Percentiles rank a stretch among this genome's conserved stretches.
Conservation (phyloP, 2,113 vertebrate genomes). For the Thalassarche chlororhynchos region DNA sequence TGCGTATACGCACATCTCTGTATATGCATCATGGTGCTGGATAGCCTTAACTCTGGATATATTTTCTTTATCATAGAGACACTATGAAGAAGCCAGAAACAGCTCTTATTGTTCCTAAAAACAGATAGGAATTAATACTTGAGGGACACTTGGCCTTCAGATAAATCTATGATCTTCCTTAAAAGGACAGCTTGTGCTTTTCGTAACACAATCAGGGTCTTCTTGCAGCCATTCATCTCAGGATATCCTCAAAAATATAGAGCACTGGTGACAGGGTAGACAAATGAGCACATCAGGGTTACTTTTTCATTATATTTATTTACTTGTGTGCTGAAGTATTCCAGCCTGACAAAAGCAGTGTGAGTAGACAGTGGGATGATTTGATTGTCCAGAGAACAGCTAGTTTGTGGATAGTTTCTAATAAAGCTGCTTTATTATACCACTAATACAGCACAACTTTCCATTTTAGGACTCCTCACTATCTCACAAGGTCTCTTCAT, state of each 20-base stretch:
- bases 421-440: neutral
- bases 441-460: neutral
- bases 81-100: neutral
- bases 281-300: slow-evolving; percentile 3
- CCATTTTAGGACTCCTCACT: neutral
- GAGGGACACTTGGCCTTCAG: neutral
- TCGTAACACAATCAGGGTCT: neutral
- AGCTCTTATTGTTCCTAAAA: neutral
- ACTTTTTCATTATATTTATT: slow-evolving; percentile 37
- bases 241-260: slow-evolving; percentile 13
- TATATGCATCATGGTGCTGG: neutral
- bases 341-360: neutral
- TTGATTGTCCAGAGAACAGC: neutral
- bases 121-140: neutral
- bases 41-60: neutral
- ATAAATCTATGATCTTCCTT: neutral
- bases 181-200: slow-evolving; percentile 2
- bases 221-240: slow-evolving; percentile 14
- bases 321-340: neutral
- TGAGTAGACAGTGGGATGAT: neutral
- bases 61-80: neutral
- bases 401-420: neutral
- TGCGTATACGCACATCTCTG: neutral
- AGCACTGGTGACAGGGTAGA: slow-evolving; percentile 10
- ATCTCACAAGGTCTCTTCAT: neutral